Conservation (phyloP, 2,888 invertebrate species). For the Ochropleura plecta region DNA sequence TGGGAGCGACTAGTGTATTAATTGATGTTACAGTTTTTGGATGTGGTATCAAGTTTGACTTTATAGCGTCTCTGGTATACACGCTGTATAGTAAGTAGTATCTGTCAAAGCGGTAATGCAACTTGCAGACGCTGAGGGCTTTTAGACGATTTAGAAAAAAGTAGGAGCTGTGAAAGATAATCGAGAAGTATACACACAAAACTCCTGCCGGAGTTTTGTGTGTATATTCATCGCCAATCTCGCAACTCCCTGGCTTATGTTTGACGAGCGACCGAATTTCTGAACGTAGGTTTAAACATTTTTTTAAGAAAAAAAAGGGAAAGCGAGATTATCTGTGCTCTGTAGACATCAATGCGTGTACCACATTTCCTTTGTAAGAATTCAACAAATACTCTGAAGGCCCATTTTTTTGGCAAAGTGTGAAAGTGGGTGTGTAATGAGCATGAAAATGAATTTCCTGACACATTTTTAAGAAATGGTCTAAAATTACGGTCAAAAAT, state of each 20-base stretch:
- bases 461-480: background rate
- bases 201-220: no score
- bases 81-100: no score
- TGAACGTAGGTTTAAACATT: no score
- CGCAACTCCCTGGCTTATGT: no score
- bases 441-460: background rate
- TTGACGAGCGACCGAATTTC: no score
- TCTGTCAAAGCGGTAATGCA: no score
- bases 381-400: background rate
- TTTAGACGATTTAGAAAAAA: no score
- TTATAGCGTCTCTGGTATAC: no score
- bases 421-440: background rate
- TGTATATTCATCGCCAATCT: no score
- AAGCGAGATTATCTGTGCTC: background rate
- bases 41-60: constrained; percentile 59
- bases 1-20: constrained; percentile 64
- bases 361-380: background rate
- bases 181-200: no score
- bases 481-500: background rate
- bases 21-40: constrained; percentile 64
- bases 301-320: background rate
- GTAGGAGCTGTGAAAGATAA: no score
- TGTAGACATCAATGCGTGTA: background rate
- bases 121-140: no score
- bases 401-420: constrained; percentile 14